These are phyloP conservation scores for Drosophila navojoa DNA, from an alignment of 1,140 invertebrate species.

Conservation along the genomic window DNA sequence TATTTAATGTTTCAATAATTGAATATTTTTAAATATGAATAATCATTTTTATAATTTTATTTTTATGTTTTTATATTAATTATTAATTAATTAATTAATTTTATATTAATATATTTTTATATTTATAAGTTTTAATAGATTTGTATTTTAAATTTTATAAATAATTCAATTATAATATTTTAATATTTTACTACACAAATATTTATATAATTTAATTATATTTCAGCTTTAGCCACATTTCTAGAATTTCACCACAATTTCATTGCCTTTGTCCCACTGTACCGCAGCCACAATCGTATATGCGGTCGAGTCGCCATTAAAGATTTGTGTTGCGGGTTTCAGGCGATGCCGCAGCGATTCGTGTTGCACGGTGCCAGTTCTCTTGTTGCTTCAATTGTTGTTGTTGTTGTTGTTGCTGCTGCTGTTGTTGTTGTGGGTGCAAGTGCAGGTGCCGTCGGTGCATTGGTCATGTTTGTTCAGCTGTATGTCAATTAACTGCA, in stretches of 20 bases:
- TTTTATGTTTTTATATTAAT: too few species aligned
- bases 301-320: slow-evolving; percentile 73
- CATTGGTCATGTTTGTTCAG: slow-evolving; percentile 59
- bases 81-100: too few species aligned
- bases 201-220: too few species aligned
- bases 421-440: slow-evolving; percentile 5
- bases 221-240: too few species aligned
- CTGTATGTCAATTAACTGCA: slow-evolving; percentile 72
- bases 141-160: too few species aligned
- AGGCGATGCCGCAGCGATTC: slow-evolving; percentile 49
- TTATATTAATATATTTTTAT: too few species aligned
- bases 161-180: too few species aligned
- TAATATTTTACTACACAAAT: too few species aligned
- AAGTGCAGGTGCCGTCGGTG: slow-evolving; percentile 17
- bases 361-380: slow-evolving; percentile 20
- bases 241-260: neutral
- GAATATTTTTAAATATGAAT: too few species aligned
- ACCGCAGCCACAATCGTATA: slow-evolving; percentile 30
- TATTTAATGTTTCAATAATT: too few species aligned
- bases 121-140: too few species aligned
- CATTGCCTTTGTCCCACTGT: slow-evolving; percentile 32
- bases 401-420: slow-evolving; percentile 2
- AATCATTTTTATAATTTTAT: too few species aligned
- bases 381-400: neutral
- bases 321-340: slow-evolving; percentile 75